phyloP scores from a whole-genome alignment of 2,797 vertebrate genomes.

The Philypnodon macrostomus region DNA sequence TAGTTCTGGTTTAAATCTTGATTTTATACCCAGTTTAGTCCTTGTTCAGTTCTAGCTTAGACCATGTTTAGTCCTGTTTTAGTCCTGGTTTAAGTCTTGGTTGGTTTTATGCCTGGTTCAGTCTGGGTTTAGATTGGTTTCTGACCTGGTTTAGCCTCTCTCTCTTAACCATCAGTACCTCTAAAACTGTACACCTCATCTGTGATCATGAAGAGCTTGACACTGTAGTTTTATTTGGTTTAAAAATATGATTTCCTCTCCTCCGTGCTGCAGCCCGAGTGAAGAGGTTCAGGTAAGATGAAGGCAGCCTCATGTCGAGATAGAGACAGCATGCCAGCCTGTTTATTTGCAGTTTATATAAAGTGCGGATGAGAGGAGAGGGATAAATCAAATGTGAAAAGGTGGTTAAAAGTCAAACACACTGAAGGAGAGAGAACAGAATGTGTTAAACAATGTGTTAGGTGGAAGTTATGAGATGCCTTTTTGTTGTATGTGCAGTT shows the following conservation, averaged over 20 bases:
- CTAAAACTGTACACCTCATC: constrained; percentile 1
- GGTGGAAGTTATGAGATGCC: constrained; percentile 33
- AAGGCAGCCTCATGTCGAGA: constrained; percentile 34
- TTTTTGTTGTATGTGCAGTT: no score
- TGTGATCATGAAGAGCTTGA: constrained; percentile 24
- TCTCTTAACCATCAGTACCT: no score
- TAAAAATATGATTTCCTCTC: constrained; percentile 51
- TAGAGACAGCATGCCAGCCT: constrained; percentile 35
- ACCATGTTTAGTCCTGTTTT: no score
- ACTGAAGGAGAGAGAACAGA: constrained; percentile 31
- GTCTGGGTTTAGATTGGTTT: no score
- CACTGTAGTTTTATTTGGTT: constrained; percentile 22
- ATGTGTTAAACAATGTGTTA: constrained; percentile 25
- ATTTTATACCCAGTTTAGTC: no score
- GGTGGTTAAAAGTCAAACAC: constrained; percentile 43
- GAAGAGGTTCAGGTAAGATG: constrained; percentile 32
- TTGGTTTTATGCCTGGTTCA: no score
- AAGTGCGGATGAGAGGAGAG: constrained; percentile 10
- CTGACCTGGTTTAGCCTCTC: no score
- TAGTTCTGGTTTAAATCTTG: no score
- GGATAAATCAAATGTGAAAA: constrained; percentile 52
- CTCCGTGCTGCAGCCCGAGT: constrained; percentile 30
- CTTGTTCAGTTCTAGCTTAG: no score
- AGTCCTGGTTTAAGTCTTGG: no score
- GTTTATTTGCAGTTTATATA: constrained; percentile 39